Conservation (phyloP, 2,113 vertebrate genomes). For the Tachycineta bicolor region DNA sequence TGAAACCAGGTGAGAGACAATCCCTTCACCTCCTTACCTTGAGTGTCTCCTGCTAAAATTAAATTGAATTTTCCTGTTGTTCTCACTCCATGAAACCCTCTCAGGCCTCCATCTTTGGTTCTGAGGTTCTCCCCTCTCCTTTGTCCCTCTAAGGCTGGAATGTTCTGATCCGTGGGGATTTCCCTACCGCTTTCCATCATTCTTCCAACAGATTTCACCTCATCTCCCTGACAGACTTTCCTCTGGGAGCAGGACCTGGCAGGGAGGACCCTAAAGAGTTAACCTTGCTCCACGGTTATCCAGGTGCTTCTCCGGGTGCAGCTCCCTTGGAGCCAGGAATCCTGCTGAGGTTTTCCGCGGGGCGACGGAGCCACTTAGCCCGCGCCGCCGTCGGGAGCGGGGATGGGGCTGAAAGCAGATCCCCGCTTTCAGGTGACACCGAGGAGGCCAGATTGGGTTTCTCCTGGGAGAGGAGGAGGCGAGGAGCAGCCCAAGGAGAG, state of each 20-base stretch:
- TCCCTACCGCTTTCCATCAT: not conserved
- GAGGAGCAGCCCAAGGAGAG: conserved; percentile 30
- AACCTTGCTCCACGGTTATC: not conserved
- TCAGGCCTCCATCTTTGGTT: not conserved
- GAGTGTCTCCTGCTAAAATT: not conserved
- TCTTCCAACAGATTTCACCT: not conserved
- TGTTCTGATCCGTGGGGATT: not conserved
- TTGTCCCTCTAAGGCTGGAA: not conserved
- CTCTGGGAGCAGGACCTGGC: accelerated
- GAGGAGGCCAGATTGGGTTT: conserved; percentile 50
- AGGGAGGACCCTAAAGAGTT: not conserved
- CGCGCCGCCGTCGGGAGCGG: not conserved
- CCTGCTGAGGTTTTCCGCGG: not conserved
- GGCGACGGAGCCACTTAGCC: not conserved
- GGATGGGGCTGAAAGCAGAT: conserved; percentile 51
- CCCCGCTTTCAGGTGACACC: conserved; percentile 47
- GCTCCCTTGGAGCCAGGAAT: conserved; percentile 35
- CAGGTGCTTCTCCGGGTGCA: accelerated
- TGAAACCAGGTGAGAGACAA: not conserved
- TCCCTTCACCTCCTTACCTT: not conserved
- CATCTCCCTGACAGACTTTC: not conserved
- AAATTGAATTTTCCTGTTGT: not conserved
- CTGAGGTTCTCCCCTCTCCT: not conserved
- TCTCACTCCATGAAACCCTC: not conserved
- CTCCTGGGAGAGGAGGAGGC: not conserved